Conservation (phyloP, 2,888 invertebrate genomes). For the Rotaria magnacalcarata region DNA sequence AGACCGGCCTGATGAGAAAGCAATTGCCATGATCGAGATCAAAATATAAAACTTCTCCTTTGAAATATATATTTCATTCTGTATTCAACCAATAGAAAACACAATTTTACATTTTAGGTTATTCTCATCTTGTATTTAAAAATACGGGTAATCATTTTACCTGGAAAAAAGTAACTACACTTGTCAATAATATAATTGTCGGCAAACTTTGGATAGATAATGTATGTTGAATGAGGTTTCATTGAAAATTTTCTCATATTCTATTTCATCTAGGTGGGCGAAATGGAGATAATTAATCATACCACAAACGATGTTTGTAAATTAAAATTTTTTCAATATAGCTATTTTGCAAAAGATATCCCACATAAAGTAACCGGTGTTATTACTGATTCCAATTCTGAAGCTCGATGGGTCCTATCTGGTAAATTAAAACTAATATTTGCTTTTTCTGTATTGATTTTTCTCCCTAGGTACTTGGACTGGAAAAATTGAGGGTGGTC, state of each 20-base stretch:
- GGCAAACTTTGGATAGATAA: conserved; percentile 99
- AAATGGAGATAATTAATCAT: conserved; percentile 91
- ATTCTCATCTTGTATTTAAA: conserved; percentile 65
- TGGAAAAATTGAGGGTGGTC: conserved; percentile 84
- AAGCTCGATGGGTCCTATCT: conserved; percentile 67
- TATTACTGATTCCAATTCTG: conserved; percentile 64
- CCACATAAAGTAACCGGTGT: conserved; percentile 79
- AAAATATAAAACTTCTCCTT: no score
- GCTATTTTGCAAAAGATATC: conserved; percentile 92
- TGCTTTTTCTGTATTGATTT: background rate
- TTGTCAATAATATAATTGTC: conserved; percentile 98
- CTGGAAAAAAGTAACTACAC: conserved; percentile 95
- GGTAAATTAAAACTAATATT: background rate
- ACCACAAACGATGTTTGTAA: conserved; percentile 85
- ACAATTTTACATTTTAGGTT: conserved; percentile 48
- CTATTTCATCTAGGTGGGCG: conserved; percentile 68
- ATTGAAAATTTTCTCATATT: no score
- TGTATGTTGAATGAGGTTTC: conserved; percentile 78
- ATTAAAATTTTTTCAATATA: conserved; percentile 93
- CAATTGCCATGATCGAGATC: no score
- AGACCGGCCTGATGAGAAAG: no score
- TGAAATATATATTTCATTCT: no score
- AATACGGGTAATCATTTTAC: conserved; percentile 74
- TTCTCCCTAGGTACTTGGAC: conserved; percentile 78
- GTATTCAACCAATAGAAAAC: no score